Conservation (phyloP, 2,797 vertebrate species). For the Fistularia commersonii region DNA sequence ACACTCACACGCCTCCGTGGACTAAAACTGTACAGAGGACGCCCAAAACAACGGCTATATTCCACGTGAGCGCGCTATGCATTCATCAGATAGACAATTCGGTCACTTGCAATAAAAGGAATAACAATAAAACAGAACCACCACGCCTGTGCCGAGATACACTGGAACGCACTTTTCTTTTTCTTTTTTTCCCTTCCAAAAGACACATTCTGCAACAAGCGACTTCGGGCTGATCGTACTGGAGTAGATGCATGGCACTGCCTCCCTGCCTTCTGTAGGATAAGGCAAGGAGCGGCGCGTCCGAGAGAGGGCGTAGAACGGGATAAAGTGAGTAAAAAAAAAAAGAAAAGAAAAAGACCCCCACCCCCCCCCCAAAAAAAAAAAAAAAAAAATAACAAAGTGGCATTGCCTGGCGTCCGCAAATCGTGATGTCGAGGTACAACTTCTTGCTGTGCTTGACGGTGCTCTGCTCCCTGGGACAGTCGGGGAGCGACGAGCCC, state of each 20-base stretch:
- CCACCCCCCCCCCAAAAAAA: no score
- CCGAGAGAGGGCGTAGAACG: slow-evolving; percentile 52
- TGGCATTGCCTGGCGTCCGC: slow-evolving; percentile 50
- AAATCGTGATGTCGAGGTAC: slow-evolving; percentile 80
- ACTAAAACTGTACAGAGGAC: slow-evolving; percentile 70
- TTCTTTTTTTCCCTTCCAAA: slow-evolving; percentile 40
- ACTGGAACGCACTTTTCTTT: slow-evolving; percentile 58
- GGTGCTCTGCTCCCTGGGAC: slow-evolving; percentile 83
- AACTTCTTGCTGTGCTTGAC: slow-evolving; percentile 84
- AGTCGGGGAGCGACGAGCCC: slow-evolving; percentile 83
- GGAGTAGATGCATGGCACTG: slow-evolving; percentile 69
- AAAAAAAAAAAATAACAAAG: slow-evolving; percentile 41
- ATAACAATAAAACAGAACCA: no score
- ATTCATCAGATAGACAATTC: slow-evolving; percentile 52
- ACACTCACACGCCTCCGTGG: slow-evolving; percentile 75
- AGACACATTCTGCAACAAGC: slow-evolving; percentile 37
- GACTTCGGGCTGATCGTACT: slow-evolving; percentile 53
- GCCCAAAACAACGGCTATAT: slow-evolving; percentile 62
- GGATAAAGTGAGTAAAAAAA: slow-evolving; percentile 44
- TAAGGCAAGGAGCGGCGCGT: slow-evolving; percentile 56
- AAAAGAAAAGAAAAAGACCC: slow-evolving; percentile 44
- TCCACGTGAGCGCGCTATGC: slow-evolving; percentile 55
- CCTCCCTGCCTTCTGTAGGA: slow-evolving; percentile 54
- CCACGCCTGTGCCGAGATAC: slow-evolving; percentile 39
- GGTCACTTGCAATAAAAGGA: slow-evolving; percentile 52